Evolutionary conservation across 1,140 invertebrate genomes (phyloP).

Genomic region (Paraescarpia echinospica): DNA sequence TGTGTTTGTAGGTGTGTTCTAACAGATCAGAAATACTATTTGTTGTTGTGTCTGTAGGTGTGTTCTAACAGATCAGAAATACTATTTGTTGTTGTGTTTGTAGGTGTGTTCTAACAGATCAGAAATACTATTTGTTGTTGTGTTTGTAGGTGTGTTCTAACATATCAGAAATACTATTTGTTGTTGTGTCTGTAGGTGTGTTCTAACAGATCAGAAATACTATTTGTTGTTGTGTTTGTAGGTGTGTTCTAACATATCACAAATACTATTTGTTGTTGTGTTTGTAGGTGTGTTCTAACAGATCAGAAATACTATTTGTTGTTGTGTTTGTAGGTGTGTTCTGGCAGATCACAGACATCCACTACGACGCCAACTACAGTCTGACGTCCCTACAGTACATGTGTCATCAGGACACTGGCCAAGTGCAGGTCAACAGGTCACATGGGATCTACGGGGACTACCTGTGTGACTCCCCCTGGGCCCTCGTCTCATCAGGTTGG

Average conservation of each 20-base stretch:
- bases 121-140: too few species aligned
- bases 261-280: background rate
- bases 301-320: background rate
- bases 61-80: too few species aligned
- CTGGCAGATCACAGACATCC: slow-evolving; percentile 90
- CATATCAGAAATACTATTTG: too few species aligned
- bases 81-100: too few species aligned
- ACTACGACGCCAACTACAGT: slow-evolving; percentile 80
- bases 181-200: too few species aligned
- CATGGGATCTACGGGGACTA: slow-evolving; percentile 76
- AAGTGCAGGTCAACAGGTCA: background rate
- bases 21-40: too few species aligned
- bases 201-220: too few species aligned
- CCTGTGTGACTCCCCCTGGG: slow-evolving; percentile 83
- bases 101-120: too few species aligned
- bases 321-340: slow-evolving; percentile 73
- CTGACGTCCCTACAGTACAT: slow-evolving; percentile 24
- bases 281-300: background rate
- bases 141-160: too few species aligned
- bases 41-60: too few species aligned
- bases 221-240: too few species aligned
- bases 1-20: too few species aligned
- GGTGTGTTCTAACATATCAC: background rate
- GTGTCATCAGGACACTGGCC: background rate
- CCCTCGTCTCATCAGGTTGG: slow-evolving; percentile 67